Evolutionary conservation across 1,140 invertebrate species (phyloP).

Genomic region (Ectropis grisescens): DNA sequence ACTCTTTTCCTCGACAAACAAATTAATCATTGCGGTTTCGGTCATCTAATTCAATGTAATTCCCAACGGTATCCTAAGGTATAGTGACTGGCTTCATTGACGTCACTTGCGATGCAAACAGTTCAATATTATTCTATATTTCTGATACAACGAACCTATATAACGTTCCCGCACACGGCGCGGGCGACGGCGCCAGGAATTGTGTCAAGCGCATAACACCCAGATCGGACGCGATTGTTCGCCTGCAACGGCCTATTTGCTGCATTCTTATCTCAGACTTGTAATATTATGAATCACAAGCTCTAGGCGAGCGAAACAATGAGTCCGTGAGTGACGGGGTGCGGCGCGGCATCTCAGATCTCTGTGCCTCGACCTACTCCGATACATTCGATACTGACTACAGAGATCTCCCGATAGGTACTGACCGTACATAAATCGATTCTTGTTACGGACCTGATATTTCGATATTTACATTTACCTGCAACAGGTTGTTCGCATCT

Average conservation of each 20-base stretch:
- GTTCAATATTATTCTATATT: slow-evolving; percentile 2
- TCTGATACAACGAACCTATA: slow-evolving; percentile 14
- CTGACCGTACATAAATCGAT: slow-evolving; percentile 50
- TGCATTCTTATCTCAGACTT: slow-evolving; percentile 54
- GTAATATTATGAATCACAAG: slow-evolving; percentile 57
- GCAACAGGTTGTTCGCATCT: slow-evolving; percentile 39
- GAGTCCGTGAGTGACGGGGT: slow-evolving; percentile 49
- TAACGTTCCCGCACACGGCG: slow-evolving; percentile 8
- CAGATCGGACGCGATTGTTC: slow-evolving; percentile 32
- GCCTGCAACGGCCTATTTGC: slow-evolving; percentile 50
- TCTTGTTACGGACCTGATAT: slow-evolving; percentile 50
- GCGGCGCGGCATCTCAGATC: slow-evolving; percentile 50
- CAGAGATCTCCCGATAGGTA: slow-evolving; percentile 34
- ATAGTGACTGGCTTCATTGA: slow-evolving; percentile 8
- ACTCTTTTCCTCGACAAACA: too few relatives aligned
- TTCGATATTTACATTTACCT: slow-evolving; percentile 41
- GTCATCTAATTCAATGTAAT: too few relatives aligned
- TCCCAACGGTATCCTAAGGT: too few relatives aligned
- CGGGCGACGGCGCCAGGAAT: slow-evolving; percentile 28
- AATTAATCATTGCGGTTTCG: slow-evolving; percentile 5
- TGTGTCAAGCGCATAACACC: slow-evolving; percentile 40
- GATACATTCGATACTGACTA: too few relatives aligned
- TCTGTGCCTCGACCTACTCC: slow-evolving; percentile 37
- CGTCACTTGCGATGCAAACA: slow-evolving; percentile 11
- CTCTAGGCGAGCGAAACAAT: slow-evolving; percentile 49